These are phyloP conservation scores for Aphidius gifuensis DNA, from an alignment of 1,140 invertebrate species.

Conservation along the genomic window DNA sequence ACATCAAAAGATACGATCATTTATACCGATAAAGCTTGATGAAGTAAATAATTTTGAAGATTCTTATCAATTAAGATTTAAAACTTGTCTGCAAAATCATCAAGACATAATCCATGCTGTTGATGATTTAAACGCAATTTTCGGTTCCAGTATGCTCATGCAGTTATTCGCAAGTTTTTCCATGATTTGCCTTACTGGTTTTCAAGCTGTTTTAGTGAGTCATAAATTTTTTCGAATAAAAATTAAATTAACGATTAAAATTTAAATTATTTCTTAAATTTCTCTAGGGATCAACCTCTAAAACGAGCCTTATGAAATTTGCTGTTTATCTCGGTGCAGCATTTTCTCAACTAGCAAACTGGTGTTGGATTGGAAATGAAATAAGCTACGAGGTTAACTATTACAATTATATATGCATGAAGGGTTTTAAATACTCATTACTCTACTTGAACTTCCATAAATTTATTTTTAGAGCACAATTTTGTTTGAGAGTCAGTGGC, in stretches of 20 bases:
- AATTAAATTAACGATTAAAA: background rate
- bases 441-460: background rate
- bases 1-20: background rate
- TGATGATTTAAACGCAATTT: constrained; percentile 33
- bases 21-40: constrained; percentile 13
- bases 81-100: constrained; percentile 30
- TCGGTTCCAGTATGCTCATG: constrained; percentile 30
- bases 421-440: background rate
- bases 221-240: background rate
- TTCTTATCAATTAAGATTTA: constrained; percentile 24
- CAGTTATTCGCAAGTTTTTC: constrained; percentile 37
- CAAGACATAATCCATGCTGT: constrained; percentile 30
- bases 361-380: constrained; percentile 13
- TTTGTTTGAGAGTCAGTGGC: constrained; percentile 19
- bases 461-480: constrained; percentile 12
- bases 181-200: constrained; percentile 41
- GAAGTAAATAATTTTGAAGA: constrained; percentile 7
- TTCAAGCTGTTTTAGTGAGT: constrained; percentile 15
- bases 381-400: background rate
- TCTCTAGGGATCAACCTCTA: background rate
- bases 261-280: background rate
- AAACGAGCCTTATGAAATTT: background rate
- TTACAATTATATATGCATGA: background rate
- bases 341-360: constrained; percentile 3
- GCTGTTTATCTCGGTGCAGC: constrained; percentile 6